phyloP scores from a whole-genome alignment of 2,797 vertebrate genomes.

The Sebastolobus altivelis region DNA sequence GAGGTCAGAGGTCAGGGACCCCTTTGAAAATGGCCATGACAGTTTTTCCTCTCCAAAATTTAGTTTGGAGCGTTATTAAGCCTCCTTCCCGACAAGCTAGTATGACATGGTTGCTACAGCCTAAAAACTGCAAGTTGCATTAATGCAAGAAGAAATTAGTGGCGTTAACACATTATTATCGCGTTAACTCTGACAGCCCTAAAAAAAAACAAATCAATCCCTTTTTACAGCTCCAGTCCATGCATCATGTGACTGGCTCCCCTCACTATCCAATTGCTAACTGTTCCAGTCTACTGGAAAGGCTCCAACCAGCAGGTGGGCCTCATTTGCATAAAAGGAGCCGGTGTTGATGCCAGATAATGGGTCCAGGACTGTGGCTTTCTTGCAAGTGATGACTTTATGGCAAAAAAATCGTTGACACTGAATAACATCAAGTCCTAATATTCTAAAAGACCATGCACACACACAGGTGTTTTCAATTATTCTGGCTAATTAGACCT shows the following conservation, averaged over 20 bases:
- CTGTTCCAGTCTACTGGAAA: constrained; percentile 1
- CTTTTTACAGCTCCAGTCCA: not conserved
- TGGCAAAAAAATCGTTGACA: not conserved
- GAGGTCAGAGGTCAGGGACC: too few relatives aligned
- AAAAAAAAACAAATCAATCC: too few relatives aligned
- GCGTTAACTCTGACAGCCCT: too few relatives aligned
- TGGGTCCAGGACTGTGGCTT: not conserved
- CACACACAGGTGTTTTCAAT: constrained; percentile 14
- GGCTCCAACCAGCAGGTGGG: constrained; percentile 47
- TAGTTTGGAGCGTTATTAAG: too few relatives aligned
- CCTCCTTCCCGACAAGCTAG: too few relatives aligned
- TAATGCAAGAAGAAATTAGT: too few relatives aligned
- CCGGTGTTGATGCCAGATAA: constrained; percentile 11
- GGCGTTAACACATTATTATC: too few relatives aligned
- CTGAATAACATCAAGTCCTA: too few relatives aligned
- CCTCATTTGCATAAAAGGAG: constrained; percentile 17
- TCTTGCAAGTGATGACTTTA: not conserved
- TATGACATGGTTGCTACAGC: too few relatives aligned
- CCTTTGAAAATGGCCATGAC: too few relatives aligned
- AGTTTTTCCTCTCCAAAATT: too few relatives aligned
- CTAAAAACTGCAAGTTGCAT: too few relatives aligned
- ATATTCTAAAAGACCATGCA: not conserved
- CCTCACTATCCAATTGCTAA: not conserved
- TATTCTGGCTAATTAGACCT: constrained; percentile 14
- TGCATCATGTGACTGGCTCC: not conserved